phyloP scores from a whole-genome alignment of 2,113 vertebrate species.

The Otocyon megalotis region DNA sequence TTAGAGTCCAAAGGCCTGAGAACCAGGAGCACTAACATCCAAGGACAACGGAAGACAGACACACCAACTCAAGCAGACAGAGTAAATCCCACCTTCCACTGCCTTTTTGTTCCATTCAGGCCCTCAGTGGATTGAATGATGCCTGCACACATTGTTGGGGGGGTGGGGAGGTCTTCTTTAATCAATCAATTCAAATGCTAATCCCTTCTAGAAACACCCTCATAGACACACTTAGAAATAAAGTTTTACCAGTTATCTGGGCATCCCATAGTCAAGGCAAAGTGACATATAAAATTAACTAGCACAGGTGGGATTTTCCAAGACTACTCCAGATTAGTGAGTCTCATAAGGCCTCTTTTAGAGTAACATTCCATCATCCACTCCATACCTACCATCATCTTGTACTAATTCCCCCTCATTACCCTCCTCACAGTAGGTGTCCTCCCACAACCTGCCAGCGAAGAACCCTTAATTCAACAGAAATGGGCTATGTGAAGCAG shows the following conservation, averaged over 20 bases:
- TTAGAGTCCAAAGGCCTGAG: not conserved
- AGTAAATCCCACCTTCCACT: not conserved
- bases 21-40: not conserved
- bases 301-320: not conserved
- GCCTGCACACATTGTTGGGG: not conserved
- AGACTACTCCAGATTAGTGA: not conserved
- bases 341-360: not conserved
- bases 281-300: not conserved
- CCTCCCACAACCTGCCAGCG: not conserved
- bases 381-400: not conserved
- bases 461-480: not conserved
- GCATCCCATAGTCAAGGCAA: not conserved
- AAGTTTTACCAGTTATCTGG: not conserved
- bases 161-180: too few species aligned
- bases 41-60: not conserved
- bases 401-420: not conserved
- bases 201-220: not conserved
- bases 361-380: not conserved
- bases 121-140: accelerated
- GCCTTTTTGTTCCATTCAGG: not conserved
- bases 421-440: too few species aligned
- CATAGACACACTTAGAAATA: not conserved
- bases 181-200: not conserved
- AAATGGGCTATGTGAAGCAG: not conserved
- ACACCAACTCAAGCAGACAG: not conserved